phyloP scores from a whole-genome alignment of 2,888 invertebrate genomes.

The Thera obeliscata region DNA sequence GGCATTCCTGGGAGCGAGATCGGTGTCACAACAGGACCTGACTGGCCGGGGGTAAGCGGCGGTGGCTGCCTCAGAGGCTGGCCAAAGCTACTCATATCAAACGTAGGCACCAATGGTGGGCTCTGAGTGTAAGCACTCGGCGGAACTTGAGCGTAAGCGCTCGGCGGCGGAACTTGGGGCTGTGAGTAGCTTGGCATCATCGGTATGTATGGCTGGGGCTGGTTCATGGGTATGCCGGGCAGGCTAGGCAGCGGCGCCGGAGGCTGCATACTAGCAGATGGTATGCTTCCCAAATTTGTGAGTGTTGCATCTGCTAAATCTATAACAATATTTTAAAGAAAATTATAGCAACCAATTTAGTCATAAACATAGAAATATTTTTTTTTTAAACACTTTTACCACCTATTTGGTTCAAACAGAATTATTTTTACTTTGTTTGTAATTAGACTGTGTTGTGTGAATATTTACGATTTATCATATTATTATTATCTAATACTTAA shows the following conservation, averaged over 20 bases:
- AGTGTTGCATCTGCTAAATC: constrained; percentile 79
- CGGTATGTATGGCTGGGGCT: constrained; percentile 82
- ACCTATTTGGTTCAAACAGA: too few relatives aligned
- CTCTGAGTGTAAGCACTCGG: constrained; percentile 44
- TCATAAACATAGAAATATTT: too few relatives aligned
- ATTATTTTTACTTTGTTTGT: too few relatives aligned
- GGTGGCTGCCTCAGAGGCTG: constrained; percentile 67
- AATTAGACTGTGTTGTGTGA: too few relatives aligned
- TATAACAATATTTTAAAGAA: constrained; percentile 49
- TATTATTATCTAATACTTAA: too few relatives aligned
- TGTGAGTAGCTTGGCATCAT: constrained; percentile 77
- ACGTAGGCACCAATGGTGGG: constrained; percentile 69
- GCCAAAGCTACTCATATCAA: constrained; percentile 74
- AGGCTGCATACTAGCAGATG: constrained; percentile 79
- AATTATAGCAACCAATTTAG: background rate
- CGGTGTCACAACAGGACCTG: constrained; percentile 85
- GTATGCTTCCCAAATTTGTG: constrained; percentile 79
- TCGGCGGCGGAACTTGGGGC: constrained; percentile 53
- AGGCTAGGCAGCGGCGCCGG: constrained; percentile 81
- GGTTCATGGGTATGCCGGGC: constrained; percentile 81
- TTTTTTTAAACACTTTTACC: too few relatives aligned
- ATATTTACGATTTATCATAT: too few relatives aligned
- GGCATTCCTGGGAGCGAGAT: constrained; percentile 91
- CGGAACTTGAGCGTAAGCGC: constrained; percentile 34
- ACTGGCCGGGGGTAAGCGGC: constrained; percentile 64